These are phyloP conservation scores for Cephus spinipes DNA, from an alignment of 2,888 invertebrate genomes.

Conservation along the genomic window DNA sequence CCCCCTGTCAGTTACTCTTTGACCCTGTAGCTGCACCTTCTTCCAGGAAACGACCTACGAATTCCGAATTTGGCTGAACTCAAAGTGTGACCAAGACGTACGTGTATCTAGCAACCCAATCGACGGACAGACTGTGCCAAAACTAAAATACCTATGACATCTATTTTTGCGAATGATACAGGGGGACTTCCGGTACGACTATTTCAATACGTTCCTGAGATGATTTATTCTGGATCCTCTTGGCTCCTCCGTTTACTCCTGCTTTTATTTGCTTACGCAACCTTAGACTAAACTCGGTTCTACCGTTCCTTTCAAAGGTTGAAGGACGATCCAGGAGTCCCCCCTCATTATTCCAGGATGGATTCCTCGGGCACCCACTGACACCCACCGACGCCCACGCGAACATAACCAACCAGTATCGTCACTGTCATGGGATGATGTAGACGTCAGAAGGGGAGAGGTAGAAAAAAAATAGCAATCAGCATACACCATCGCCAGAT, in stretches of 20 bases:
- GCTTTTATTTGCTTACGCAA: not conserved
- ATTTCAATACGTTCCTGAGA: slow-evolving; percentile 27
- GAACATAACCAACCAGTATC: not conserved
- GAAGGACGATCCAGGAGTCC: not conserved
- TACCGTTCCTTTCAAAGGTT: not conserved
- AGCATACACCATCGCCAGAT: not conserved
- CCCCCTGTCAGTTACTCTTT: not conserved
- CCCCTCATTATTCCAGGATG: not conserved
- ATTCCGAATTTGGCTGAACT: not conserved
- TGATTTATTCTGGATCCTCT: not conserved
- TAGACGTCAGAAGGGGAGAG: not conserved
- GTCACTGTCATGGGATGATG: not conserved
- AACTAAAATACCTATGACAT: slow-evolving; percentile 49
- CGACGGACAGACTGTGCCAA: slow-evolving; percentile 56
- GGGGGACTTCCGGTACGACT: slow-evolving; percentile 22
- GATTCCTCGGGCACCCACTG: not conserved
- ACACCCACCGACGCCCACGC: not conserved
- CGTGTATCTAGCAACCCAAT: not conserved
- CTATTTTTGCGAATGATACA: slow-evolving; percentile 36
- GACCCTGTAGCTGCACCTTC: not conserved
- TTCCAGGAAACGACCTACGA: not conserved
- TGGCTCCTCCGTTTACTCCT: not conserved
- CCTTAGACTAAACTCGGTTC: not conserved
- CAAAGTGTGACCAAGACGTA: not conserved
- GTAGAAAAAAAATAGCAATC: not conserved